Evolutionary conservation across 1,140 invertebrate species (phyloP), one percentile per base, ranked within the genome.

Genomic region (Drosophila bipectinata): DNA sequence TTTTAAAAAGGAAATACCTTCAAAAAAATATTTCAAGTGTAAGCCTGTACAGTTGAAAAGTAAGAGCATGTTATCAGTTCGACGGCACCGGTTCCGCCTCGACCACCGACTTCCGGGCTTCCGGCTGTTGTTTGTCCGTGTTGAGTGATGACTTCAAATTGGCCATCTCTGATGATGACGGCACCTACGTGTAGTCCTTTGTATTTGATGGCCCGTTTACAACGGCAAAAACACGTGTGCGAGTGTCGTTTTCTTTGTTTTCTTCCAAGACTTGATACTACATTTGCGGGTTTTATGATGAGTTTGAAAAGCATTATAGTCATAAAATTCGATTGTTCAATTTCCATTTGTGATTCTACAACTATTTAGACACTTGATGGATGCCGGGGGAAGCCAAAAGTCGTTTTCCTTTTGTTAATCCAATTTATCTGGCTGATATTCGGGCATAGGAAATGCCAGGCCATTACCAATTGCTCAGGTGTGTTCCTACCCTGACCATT

Each of bases 121-220:
- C 56, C 51, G 73, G 34, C 51, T 51, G 62, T 87, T 88, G 83
- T 87, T 87, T 87, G 82, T 88, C 82, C 71, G 83, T 62, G 52
- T 60, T 82, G 82, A 87, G 83, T 82, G 82, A 87, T 87, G 82
- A 82, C 75, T 82, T 88, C 83, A 87, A 87, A 87, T 87, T 82
- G 82, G 82, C 78, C 83, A 73, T 75, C 74, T 77, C 72, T 75
- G 64, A 78, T 79, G 82, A 72, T 66, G 83, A 68, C 72, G 72
- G 73, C 61, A 53, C 51, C 72, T 74, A 74, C 72, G 71, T 74
- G 72, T 74, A 74, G 78, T 73, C 76, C 66, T 68, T 61, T 80
- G 66, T 77, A 58, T 64, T 53, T 62, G 61, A 44, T 54, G 45
- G 52, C 53, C 47, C 61, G 41, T 55, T 57, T 51, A 56, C 75